Evolutionary conservation across 2,113 vertebrate species (phyloP), one percentile per base, ranked within the genome.

Genomic region (Caretta caretta): DNA sequence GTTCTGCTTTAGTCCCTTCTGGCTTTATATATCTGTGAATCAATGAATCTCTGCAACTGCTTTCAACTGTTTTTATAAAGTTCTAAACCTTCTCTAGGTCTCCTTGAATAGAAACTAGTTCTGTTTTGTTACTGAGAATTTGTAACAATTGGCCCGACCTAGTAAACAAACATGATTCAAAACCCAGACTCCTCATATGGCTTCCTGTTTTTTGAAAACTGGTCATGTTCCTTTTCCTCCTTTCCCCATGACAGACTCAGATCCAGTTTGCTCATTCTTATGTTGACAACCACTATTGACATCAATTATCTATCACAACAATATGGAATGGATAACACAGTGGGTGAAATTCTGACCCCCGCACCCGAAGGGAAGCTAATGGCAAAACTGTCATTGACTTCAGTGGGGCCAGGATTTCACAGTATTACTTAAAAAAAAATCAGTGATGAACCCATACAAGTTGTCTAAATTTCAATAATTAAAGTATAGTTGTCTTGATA

Each of bases 201-300:
- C 38, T 25, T 94, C 90, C 62, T 65, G 13, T 35, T 17, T 80
- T n/a, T 84, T 92, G n/a, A 86, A 84, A 90, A 96, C 85, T 82
- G 57, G 84, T 88, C 84, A 87, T 95, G 50, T 22, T 24, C 29
- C 31, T 31, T 84, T 83, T 84, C 19, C 57, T 65, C 2, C 20
- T 50, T 22, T 42, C 27, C 27, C 65, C 29, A 22, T 13, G 22
- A n/a, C 48, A 85, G 5, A 95, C 12, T 65, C 62, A 35, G 10
- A 29, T 35, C 62, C 62, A 65, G 91, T 95, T 95, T 92, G 92
- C 16, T 1, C 90, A 88, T 90, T 88, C 81, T 96, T 92, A 84
- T 76, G 96, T 94, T 97, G 96, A 95, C 94, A 92, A 97, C 90
- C 94, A 93, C 92, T 96, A 96, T 69, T 87, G 95, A 90, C 48